These are phyloP conservation scores for Orestias chungarensis DNA, from an alignment of 2,797 vertebrate genomes.

Conservation along the genomic window DNA sequence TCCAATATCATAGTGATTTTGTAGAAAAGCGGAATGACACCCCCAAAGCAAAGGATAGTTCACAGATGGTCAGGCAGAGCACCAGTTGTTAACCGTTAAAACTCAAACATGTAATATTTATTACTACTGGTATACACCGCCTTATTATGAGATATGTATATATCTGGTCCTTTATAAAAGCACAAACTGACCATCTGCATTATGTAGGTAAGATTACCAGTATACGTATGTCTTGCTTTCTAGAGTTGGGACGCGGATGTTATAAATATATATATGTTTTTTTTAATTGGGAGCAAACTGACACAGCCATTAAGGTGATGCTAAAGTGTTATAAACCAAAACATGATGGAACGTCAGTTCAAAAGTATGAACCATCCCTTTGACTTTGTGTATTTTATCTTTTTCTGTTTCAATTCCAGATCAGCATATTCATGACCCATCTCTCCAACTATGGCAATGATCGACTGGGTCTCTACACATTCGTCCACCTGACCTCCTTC, in stretches of 20 bases:
- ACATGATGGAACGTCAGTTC: neutral
- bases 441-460: slow-evolving; percentile 97
- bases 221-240: neutral
- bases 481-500: slow-evolving; percentile 92
- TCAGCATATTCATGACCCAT: slow-evolving; percentile 99
- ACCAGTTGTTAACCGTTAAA: neutral
- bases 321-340: neutral
- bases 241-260: neutral
- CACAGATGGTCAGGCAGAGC: neutral
- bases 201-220: neutral
- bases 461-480: slow-evolving; percentile 94
- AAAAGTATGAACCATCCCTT: neutral
- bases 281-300: slow-evolving; percentile 1
- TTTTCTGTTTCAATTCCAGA: slow-evolving; percentile 72
- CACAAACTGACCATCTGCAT: neutral
- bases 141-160: neutral
- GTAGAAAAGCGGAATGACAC: neutral
- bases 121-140: neutral
- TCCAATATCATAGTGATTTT: neutral
- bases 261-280: neutral
- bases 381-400: neutral
- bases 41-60: neutral
- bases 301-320: neutral
- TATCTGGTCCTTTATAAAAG: neutral
- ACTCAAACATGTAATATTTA: neutral